Base-by-base conservation (phyloP, 2,113 vertebrate species). In the Neogale vison region DNA sequence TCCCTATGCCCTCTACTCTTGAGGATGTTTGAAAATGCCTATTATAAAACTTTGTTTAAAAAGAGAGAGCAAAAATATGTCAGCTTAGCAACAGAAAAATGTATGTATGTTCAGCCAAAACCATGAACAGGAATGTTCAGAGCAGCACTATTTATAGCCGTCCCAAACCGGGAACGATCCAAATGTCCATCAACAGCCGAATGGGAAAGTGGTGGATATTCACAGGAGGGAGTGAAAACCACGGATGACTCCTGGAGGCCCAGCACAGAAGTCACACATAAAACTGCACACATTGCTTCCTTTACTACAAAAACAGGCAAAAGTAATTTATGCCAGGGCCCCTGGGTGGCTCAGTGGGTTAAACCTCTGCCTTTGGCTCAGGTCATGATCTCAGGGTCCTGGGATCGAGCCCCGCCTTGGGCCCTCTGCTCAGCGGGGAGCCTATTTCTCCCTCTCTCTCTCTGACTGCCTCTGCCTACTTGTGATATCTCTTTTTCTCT, bases 81-180 rank as follows among this genome's bases (percentile, higher is more conserved):
- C 89, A 91, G 13, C 79, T 90, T 93, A 71, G 91, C 80, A 90
- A 90, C 39, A 85, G 86, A 23, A 77, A 24, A 76, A 13, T 31
- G 39, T 26, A 23, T 63, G 21, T 65, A 65, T 74, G 79, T 59
- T 93, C 79, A 65, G 31, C 63, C 57, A 59, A 52, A 57, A 47
- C 42, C 69, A 36, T 6, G 36, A 57, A 89, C n/a, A 29, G 31
- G 57, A 74, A 74, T 36, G 77, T 57, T 93, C n/a, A 55, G 57
- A 82, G 31, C 65, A 50, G 39, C 39, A 9, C 69, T 85, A 65
- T 93, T 93, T 82, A 77, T 59, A 61, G 69, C 71, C 2, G 15
- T 24, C 50, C 59, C 47, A 59, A 57, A 69, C 59, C 47, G 57
- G 88, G 36, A 47, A 57, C 36, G 9, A 6, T 45, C 57, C 31